Evolutionary conservation across 92 coral and sea anemone species (phyloP).

Genomic region (Nematostella vectensis): DNA sequence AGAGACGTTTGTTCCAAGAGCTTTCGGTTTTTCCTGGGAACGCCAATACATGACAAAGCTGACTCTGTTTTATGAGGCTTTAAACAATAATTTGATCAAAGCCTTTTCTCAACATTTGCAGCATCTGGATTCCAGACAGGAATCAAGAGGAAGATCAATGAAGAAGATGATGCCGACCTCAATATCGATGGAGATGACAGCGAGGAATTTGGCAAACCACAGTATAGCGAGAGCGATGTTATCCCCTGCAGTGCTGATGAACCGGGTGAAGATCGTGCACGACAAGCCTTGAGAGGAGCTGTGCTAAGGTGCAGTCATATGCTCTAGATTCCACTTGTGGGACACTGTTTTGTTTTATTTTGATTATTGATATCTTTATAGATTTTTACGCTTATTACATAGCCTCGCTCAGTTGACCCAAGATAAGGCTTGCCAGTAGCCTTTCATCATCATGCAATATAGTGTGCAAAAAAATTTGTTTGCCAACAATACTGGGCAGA

Average conservation of each 20-base stretch:
- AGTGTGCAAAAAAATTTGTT: too few relatives aligned
- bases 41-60: too few relatives aligned
- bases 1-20: too few relatives aligned
- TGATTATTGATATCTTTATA: background rate
- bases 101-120: too few relatives aligned
- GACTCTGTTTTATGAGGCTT: too few relatives aligned
- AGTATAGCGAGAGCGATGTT: constrained; percentile 81
- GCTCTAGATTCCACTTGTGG: background rate
- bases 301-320: constrained; percentile 42
- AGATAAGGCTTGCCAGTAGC: too few relatives aligned
- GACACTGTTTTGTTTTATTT: background rate
- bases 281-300: constrained; percentile 82
- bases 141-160: constrained; percentile 53
- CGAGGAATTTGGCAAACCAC: constrained; percentile 81
- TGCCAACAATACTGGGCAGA: too few relatives aligned
- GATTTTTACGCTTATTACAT: background rate
- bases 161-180: constrained; percentile 73
- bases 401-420: too few relatives aligned
- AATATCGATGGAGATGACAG: constrained; percentile 85
- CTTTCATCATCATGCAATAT: too few relatives aligned
- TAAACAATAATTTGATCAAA: too few relatives aligned
- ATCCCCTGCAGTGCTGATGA: constrained; percentile 79
- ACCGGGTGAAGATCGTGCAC: constrained; percentile 63
- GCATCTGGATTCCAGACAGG: constrained; percentile 82
- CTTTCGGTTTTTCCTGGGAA: too few relatives aligned